Evolutionary conservation across 92 coral and sea anemone genomes (phyloP).

Genomic region (Desmophyllum pertusum): DNA sequence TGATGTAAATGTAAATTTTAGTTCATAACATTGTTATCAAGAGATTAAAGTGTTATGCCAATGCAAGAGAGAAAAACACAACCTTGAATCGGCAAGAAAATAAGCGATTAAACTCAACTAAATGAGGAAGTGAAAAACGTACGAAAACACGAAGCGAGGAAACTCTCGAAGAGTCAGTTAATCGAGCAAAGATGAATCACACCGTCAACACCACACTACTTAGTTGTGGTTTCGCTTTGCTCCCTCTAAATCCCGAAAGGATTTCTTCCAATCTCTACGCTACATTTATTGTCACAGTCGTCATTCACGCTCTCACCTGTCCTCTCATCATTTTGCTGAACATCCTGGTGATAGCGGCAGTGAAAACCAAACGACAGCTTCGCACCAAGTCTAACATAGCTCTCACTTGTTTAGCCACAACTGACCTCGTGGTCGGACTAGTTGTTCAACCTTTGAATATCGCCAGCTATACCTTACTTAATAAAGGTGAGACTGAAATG

Average conservation of each 20-base stretch:
- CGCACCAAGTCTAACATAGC: constrained; percentile 7
- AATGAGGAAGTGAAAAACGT: background rate
- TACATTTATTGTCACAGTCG: background rate
- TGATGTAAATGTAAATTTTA: no score
- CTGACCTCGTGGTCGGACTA: background rate
- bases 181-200: background rate
- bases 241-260: background rate
- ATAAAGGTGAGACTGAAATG: background rate
- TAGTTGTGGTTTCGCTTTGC: background rate
- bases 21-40: no score
- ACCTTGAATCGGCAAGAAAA: no score
- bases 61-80: no score
- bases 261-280: background rate
- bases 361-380: constrained; percentile 1
- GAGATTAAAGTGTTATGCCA: no score
- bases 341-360: background rate
- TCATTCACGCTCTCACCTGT: background rate
- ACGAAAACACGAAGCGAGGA: background rate
- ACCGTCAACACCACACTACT: background rate
- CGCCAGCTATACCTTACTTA: background rate
- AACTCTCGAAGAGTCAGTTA: background rate
- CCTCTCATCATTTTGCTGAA: background rate
- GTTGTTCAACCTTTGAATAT: background rate
- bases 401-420: background rate
- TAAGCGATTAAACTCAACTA: no score